Percentiles rank a stretch among this genome's conserved stretches.
Conservation (phyloP, 1,140 invertebrate species). For the Spodoptera frugiperda region DNA sequence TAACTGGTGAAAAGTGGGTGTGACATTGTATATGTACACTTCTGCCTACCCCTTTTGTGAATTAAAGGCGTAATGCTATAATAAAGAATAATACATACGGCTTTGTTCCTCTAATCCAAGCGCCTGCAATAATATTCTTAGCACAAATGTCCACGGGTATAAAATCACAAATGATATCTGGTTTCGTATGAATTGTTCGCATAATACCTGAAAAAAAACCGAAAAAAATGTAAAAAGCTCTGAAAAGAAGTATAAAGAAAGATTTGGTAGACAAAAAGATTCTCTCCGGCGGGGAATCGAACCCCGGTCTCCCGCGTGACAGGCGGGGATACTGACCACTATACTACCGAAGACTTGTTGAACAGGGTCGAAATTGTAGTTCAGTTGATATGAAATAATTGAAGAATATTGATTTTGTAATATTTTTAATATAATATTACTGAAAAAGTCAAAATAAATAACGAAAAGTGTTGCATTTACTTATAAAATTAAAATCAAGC, state of each 20-base stretch:
- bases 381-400: no score
- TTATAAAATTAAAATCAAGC: no score
- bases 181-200: constrained; percentile 89
- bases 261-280: not conserved
- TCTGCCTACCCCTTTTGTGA: no score
- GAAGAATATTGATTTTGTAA: no score
- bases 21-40: no score
- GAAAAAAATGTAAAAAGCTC: not conserved
- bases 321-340: constrained; percentile 60
- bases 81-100: constrained; percentile 79
- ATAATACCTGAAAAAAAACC: constrained; percentile 88
- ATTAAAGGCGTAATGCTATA: no score
- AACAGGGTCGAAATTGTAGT: not conserved
- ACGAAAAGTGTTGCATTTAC: no score
- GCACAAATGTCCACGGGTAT: constrained; percentile 95
- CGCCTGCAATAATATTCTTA: constrained; percentile 91
- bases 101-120: constrained; percentile 90
- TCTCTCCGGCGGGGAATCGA: constrained; percentile 72
- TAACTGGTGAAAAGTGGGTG: no score
- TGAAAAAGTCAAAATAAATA: no score
- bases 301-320: constrained; percentile 68
- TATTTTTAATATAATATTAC: no score
- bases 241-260: not conserved
- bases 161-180: constrained; percentile 90
- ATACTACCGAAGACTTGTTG: constrained; percentile 53